phyloP scores from a whole-genome alignment of 2,113 vertebrate genomes.

The Clarias batrachus region DNA sequence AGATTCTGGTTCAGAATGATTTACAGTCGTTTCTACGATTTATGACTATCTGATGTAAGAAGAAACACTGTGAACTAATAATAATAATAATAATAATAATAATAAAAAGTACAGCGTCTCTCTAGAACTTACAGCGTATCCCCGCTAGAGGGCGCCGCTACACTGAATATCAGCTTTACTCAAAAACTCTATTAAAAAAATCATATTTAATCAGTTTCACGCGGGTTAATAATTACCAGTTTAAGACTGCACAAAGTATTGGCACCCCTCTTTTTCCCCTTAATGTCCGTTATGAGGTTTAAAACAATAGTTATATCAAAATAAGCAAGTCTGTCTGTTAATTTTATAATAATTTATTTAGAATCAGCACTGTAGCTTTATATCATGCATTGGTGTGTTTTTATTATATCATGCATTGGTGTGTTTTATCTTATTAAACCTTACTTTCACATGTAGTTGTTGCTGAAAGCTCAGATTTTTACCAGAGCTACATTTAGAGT shows the following conservation, averaged over 20 bases:
- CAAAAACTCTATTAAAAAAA: background rate
- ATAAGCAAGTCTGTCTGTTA: background rate
- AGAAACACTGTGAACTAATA: background rate
- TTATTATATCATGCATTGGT: background rate
- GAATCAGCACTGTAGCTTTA: background rate
- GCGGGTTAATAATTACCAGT: background rate
- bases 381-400: background rate
- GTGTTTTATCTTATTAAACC: background rate
- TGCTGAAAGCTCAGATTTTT: background rate
- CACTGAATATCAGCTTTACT: background rate
- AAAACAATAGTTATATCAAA: background rate
- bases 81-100: too few species aligned
- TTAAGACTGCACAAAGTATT: background rate
- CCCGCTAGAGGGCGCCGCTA: conserved; percentile 3
- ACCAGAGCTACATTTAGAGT: too few species aligned
- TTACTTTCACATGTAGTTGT: too few species aligned
- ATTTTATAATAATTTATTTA: background rate
- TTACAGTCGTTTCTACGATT: background rate
- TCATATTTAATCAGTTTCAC: background rate
- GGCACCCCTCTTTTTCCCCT: background rate
- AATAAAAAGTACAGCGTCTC: background rate
- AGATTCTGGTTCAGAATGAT: background rate
- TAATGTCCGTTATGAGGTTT: background rate
- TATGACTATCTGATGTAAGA: background rate
- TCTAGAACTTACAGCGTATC: background rate